Percentiles rank a stretch among this genome's conserved stretches.
These are phyloP conservation scores for Cercopithecus mona DNA, from an alignment of 2,113 vertebrate species.

Conservation along the genomic window DNA sequence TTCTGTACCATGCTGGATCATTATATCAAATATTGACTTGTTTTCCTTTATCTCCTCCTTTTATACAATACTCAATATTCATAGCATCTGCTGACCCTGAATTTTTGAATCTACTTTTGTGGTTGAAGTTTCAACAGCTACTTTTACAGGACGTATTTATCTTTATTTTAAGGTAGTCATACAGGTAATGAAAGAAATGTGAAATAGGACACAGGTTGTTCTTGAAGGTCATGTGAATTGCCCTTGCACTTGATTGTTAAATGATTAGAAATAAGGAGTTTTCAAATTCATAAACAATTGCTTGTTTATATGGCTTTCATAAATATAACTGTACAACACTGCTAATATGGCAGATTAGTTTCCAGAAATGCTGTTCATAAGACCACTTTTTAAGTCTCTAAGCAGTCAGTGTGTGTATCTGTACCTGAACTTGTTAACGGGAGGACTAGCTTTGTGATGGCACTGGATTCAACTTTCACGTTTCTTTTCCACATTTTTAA, in stretches of 20 bases:
- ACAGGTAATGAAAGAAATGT: not conserved
- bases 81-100: not conserved
- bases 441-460: not conserved
- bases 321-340: not conserved
- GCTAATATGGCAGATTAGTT: not conserved
- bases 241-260: not conserved
- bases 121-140: not conserved
- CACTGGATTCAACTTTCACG: not conserved
- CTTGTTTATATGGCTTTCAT: not conserved
- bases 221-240: not conserved
- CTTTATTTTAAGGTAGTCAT: conserved; percentile 15
- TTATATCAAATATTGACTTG: conserved; percentile 6
- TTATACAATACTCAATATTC: not conserved
- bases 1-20: not conserved
- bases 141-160: not conserved
- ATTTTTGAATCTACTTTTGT: conserved; percentile 36
- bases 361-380: not conserved
- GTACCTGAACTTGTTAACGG: conserved; percentile 3
- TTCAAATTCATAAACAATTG: not conserved
- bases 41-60: conserved; percentile 26
- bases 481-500: not conserved
- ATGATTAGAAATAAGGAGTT: conserved; percentile 12
- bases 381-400: not conserved
- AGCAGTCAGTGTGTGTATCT: not conserved
- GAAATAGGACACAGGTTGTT: not conserved